Evolutionary conservation across 1,140 invertebrate genomes (phyloP).

Genomic region (Bombus superbus): DNA sequence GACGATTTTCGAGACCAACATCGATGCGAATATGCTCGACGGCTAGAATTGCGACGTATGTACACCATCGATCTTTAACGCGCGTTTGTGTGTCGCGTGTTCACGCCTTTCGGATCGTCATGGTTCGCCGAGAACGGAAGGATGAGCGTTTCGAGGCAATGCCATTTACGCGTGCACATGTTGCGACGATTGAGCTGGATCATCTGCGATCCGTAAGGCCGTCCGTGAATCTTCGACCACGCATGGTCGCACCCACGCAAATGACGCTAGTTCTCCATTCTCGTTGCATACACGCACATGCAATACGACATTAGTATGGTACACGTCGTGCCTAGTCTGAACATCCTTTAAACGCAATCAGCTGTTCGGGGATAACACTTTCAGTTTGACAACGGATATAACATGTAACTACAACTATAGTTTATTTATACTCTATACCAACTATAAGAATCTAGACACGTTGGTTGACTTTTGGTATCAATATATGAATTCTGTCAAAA

Average conservation of each 20-base stretch:
- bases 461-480: too few relatives aligned
- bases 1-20: conserved; percentile 17
- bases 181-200: conserved; percentile 33
- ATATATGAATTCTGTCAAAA: too few relatives aligned
- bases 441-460: too few relatives aligned
- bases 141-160: not conserved
- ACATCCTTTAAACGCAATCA: conserved; percentile 5
- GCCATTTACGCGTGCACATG: conserved; percentile 17
- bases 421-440: too few relatives aligned
- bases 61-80: conserved; percentile 34
- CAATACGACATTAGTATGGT: conserved; percentile 16
- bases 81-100: conserved; percentile 25
- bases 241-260: conserved; percentile 42
- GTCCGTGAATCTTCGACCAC: conserved; percentile 40
- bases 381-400: not conserved
- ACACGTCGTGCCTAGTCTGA: not conserved
- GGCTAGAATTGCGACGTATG: not conserved
- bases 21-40: conserved; percentile 9
- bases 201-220: conserved; percentile 22
- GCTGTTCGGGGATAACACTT: not conserved
- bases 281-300: conserved; percentile 2
- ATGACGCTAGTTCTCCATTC: conserved; percentile 31
- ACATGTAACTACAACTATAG: too few relatives aligned
- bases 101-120: conserved; percentile 13
- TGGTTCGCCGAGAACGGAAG: conserved; percentile 28